phyloP scores from a whole-genome alignment of 92 coral and sea anemone species.

The Isaurus tuberculatus region DNA sequence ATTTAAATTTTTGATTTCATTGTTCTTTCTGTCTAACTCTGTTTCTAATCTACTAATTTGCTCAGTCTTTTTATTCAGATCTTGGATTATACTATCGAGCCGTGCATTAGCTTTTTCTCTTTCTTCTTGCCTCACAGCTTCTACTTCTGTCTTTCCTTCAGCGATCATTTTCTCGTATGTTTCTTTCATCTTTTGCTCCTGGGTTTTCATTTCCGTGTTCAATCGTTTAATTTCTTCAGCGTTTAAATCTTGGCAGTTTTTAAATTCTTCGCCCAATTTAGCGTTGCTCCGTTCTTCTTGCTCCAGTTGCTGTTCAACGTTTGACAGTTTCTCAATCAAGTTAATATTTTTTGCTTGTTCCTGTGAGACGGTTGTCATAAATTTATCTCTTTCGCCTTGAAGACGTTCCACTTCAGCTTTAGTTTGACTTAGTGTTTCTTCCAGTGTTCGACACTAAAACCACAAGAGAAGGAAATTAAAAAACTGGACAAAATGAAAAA shows the following conservation, averaged over 20 bases:
- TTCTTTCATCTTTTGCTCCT: slow-evolving; percentile 55
- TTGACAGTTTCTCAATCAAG: slow-evolving; percentile 64
- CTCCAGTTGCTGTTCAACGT: slow-evolving; percentile 53
- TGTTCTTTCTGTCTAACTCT: slow-evolving; percentile 64
- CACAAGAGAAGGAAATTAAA: neutral
- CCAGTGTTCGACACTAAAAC: slow-evolving; percentile 61
- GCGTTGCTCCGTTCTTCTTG: slow-evolving; percentile 38
- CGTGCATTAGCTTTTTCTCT: slow-evolving; percentile 68
- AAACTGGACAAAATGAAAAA: too few species aligned
- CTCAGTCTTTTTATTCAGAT: slow-evolving; percentile 68
- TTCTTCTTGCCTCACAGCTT: slow-evolving; percentile 68
- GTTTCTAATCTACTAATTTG: slow-evolving; percentile 55
- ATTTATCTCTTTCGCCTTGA: slow-evolving; percentile 74
- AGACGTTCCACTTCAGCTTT: slow-evolving; percentile 70
- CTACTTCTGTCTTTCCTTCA: slow-evolving; percentile 62
- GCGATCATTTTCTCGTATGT: slow-evolving; percentile 58
- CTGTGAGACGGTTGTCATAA: slow-evolving; percentile 64
- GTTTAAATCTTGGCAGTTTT: slow-evolving; percentile 25
- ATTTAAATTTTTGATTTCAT: slow-evolving; percentile 59
- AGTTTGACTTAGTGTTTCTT: slow-evolving; percentile 56
- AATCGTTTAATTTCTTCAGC: slow-evolving; percentile 62
- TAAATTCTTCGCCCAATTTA: slow-evolving; percentile 55
- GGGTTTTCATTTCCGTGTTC: slow-evolving; percentile 57
- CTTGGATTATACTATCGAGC: slow-evolving; percentile 72
- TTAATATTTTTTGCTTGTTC: slow-evolving; percentile 76